A percentile compares a stretch with the other conserved stretches of the same genome.
phyloP scores from a whole-genome alignment of 2,113 vertebrate species.

The Diadophis punctatus region DNA sequence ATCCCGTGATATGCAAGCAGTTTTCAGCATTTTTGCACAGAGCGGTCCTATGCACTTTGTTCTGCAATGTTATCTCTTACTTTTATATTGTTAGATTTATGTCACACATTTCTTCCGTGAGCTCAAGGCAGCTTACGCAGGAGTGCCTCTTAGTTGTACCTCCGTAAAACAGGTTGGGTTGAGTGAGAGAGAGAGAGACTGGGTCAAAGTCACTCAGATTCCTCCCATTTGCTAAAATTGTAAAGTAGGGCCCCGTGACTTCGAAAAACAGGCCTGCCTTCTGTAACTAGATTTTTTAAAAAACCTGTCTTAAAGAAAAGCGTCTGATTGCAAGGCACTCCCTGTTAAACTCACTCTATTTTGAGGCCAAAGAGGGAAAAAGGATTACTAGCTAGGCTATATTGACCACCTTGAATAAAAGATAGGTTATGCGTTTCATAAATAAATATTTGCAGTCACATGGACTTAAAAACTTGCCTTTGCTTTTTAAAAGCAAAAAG shows the following conservation, averaged over 20 bases:
- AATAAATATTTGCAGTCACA: not conserved
- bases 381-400: rapidly evolving
- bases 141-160: not conserved
- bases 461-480: not conserved
- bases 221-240: not conserved
- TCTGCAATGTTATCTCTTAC: not conserved
- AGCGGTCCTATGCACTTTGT: not conserved
- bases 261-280: not conserved
- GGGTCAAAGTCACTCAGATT: not conserved
- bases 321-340: not conserved
- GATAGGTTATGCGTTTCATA: not conserved
- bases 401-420: not conserved
- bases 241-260: not conserved
- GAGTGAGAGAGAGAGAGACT: not conserved
- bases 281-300: not conserved
- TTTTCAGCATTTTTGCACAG: not conserved
- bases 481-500: not conserved
- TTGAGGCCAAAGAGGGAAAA: not conserved
- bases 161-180: not conserved
- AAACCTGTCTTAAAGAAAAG: not conserved
- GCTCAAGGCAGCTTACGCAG: not conserved
- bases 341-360: not conserved
- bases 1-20: not conserved
- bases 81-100: not conserved
- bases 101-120: not conserved